phyloP scores from a whole-genome alignment of 2,113 vertebrate genomes.

The Merops nubicus region DNA sequence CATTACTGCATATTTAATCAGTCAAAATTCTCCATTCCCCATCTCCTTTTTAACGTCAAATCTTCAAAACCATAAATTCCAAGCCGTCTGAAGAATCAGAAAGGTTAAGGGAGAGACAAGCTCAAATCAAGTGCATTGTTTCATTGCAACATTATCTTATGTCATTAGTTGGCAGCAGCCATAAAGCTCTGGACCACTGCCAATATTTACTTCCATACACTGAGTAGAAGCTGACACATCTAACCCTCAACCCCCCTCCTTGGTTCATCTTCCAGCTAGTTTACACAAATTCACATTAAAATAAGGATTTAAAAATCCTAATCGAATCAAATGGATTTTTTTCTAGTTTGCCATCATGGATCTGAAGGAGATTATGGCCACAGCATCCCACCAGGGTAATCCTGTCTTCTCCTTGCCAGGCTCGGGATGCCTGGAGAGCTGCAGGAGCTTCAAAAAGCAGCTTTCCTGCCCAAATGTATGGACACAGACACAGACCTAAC shows the following conservation, averaged over 20 bases:
- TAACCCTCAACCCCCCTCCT: neutral
- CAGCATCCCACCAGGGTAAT: neutral
- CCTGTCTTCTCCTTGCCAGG: rapidly evolving
- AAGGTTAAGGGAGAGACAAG: conserved; percentile 58
- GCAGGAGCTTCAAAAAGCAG: neutral
- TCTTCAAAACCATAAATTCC: neutral
- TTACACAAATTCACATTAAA: neutral
- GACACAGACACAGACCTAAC: rapidly evolving
- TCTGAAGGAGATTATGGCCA: no score
- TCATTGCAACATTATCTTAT: conserved; percentile 49
- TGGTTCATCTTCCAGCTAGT: conserved; percentile 44
- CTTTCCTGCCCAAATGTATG: neutral
- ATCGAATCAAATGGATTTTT: neutral
- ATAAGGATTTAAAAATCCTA: neutral
- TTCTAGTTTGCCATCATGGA: neutral
- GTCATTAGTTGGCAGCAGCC: conserved; percentile 63
- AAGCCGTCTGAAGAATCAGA: conserved; percentile 6
- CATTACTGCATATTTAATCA: conserved; percentile 15
- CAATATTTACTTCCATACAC: conserved; percentile 62
- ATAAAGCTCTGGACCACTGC: conserved; percentile 56
- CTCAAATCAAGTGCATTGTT: conserved; percentile 58
- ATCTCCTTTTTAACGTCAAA: neutral
- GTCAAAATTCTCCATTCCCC: neutral
- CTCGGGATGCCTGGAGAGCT: rapidly evolving
- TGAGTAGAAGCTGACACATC: conserved; percentile 36